phyloP scores from a whole-genome alignment of 35 echinoderm and acorn worm species.

The Heliocidaris erythrogramma region DNA sequence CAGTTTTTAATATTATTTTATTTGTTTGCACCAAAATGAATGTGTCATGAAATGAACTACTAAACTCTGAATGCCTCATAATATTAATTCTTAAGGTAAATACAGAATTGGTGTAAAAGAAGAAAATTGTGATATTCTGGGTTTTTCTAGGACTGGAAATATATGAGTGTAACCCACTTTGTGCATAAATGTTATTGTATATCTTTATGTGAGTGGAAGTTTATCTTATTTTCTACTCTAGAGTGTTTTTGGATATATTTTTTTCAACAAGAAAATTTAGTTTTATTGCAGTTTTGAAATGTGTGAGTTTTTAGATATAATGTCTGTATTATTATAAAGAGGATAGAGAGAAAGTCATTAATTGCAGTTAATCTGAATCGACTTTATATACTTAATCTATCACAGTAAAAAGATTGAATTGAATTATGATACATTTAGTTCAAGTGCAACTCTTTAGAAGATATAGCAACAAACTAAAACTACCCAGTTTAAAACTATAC shows the following conservation, averaged over 20 bases:
- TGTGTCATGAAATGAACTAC: background rate
- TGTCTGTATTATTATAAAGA: too few species aligned
- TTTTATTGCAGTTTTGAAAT: too few species aligned
- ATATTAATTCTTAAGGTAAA: background rate
- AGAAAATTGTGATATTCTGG: background rate
- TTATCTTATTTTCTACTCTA: background rate
- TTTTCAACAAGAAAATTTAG: background rate
- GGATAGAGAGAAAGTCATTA: background rate
- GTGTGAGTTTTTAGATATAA: too few species aligned
- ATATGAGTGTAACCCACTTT: too few species aligned
- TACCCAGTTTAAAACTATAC: too few species aligned
- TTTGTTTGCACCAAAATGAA: constrained; percentile 5
- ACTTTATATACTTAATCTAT: background rate
- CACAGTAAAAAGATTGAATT: background rate
- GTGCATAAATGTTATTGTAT: too few species aligned
- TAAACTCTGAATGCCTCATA: background rate
- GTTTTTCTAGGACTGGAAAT: too few species aligned
- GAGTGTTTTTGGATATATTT: background rate
- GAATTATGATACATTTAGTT: background rate
- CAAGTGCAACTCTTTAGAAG: background rate
- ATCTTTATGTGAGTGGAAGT: too few species aligned
- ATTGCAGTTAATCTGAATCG: too few species aligned
- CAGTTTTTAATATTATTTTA: background rate
- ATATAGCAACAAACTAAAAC: too few species aligned
- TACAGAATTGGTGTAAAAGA: background rate